Percentiles rank a stretch among this genome's conserved stretches.
Conservation (phyloP, 2,888 invertebrate species). For the Brenthis ino region DNA sequence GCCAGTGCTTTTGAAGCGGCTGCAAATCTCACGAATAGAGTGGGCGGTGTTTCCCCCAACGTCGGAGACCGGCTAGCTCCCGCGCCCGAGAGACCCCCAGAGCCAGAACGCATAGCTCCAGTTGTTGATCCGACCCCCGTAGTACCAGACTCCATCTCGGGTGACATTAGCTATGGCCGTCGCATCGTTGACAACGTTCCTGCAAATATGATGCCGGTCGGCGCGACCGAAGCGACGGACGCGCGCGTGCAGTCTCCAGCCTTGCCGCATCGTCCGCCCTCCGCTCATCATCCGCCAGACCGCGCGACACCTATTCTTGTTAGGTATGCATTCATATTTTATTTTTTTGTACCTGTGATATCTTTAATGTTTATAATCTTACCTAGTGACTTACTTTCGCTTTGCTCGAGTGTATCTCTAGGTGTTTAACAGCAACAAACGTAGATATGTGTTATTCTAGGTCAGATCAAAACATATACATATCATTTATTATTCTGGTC, state of each 20-base stretch:
- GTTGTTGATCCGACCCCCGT: conserved; percentile 38
- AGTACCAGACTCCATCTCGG: conserved; percentile 45
- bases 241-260: conserved; percentile 75
- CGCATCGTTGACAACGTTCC: conserved; percentile 57
- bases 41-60: conserved; percentile 38
- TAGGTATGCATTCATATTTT: conserved; percentile 47
- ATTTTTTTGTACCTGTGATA: neutral
- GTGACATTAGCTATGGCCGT: conserved; percentile 44
- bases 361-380: too few relatives aligned
- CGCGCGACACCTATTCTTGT: conserved; percentile 69
- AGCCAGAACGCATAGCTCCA: conserved; percentile 28
- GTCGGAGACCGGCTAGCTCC: conserved; percentile 33
- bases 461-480: too few relatives aligned
- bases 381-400: too few relatives aligned
- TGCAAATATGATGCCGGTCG: conserved; percentile 63
- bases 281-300: conserved; percentile 59
- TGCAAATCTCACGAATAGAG: conserved; percentile 45
- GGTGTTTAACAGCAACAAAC: too few relatives aligned
- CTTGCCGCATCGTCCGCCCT: conserved; percentile 70
- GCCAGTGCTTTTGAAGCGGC: conserved; percentile 65
- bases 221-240: conserved; percentile 69
- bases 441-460: too few relatives aligned
- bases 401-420: too few relatives aligned
- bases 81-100: conserved; percentile 22
- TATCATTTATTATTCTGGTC: too few relatives aligned